These are phyloP conservation scores for Tetramorium simillimum DNA, from an alignment of 1,140 invertebrate genomes.

Conservation along the genomic window DNA sequence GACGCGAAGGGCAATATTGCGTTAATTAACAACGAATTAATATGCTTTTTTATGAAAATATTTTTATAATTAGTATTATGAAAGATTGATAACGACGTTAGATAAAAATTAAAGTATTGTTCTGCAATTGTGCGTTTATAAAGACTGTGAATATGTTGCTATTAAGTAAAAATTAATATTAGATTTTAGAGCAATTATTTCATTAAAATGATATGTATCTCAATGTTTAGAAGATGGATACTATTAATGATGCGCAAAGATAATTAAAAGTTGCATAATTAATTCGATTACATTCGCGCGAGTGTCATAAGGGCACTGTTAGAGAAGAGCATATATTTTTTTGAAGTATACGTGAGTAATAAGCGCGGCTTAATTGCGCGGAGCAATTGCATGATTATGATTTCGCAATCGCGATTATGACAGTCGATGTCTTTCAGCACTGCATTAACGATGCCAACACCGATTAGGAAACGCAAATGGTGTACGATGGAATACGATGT, in stretches of 20 bases:
- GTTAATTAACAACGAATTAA: neutral
- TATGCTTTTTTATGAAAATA: neutral
- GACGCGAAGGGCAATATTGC: neutral
- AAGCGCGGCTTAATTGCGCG: neutral
- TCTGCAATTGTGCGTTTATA: neutral
- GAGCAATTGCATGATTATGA: conserved; percentile 12
- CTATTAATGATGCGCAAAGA: neutral
- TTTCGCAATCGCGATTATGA: conserved; percentile 26
- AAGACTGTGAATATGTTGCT: neutral
- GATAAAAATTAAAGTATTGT: neutral
- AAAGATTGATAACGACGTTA: neutral
- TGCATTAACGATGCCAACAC: conserved; percentile 12
- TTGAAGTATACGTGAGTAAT: neutral
- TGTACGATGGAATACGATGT: conserved; percentile 8
- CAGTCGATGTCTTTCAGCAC: neutral
- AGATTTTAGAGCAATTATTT: neutral
- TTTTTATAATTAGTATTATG: neutral
- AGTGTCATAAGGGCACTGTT: neutral
- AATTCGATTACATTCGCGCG: neutral
- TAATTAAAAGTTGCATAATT: neutral
- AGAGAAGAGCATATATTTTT: neutral
- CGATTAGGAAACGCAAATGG: conserved; percentile 27
- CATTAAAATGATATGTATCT: neutral
- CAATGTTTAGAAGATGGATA: neutral
- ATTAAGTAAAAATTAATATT: neutral